Evolutionary conservation across 2,797 vertebrate species (phyloP), one percentile per base, ranked within the genome.

Genomic region (Leptoclinus maculatus): DNA sequence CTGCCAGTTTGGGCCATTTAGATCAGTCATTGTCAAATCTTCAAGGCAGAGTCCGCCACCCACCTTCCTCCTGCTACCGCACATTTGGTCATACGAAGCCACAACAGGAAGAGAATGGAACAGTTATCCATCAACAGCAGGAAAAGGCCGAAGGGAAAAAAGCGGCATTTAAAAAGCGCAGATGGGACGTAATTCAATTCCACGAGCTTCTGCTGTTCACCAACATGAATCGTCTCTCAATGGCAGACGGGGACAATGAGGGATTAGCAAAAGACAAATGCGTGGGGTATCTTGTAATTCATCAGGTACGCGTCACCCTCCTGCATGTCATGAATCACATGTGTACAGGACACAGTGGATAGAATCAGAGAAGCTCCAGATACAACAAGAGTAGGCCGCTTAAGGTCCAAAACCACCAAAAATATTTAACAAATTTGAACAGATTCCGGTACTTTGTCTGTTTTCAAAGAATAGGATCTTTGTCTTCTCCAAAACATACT

Each of bases 91-190:
- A 65, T 71, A 70, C 65, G 5, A 66, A 86, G 76, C 47, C 78
- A 84, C 78, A 82, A 82, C 92, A 89, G 89, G 88, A 91, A 84
- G 83, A 49, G 51, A 80, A 19, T 8, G 16, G 66, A 90, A 89
- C 87, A 85, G 90, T 77, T 68, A 75, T 88, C 84, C 56, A 78
- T 78, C 80, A 83, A 49, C 63, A 62, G 76, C 86, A 89, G 81
- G 85, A 89, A 45, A 83, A 83, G 67, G 72, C 76, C 39, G 1
- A 78, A 74, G 82, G 82, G 79, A 80, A 83, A 75, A 74, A 66
- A 2, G 10, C 54, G 62, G 25, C 53, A 13, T 54, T 60, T 71
- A 82, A 73, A 73, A 83, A 83, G 70, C 73, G 66, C 74, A 76
- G 62, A 88, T 25, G 65, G 62, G 62, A n/a, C 60, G 54, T 76